Percentiles rank a stretch among this genome's conserved stretches.
Evolutionary conservation across 2,797 vertebrate species (phyloP).

Genomic region (Phataginus tetradactyla): DNA sequence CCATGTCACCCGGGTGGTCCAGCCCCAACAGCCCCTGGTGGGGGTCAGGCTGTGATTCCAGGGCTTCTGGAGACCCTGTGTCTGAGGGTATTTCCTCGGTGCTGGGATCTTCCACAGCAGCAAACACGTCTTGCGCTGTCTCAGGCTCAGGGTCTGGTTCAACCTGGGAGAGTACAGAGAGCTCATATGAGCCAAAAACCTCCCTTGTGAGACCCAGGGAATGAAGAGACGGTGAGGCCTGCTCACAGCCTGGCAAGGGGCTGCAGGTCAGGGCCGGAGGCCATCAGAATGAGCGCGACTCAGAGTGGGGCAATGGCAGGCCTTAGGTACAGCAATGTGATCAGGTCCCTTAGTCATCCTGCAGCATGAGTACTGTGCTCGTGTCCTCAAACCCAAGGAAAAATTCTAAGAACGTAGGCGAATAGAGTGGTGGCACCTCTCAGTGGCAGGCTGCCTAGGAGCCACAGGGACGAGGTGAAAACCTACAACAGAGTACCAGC

Average conservation of each 20-base stretch:
- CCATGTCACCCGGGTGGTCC: conserved; percentile 34
- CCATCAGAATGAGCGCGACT: neutral
- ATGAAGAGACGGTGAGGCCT: rapidly evolving
- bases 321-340: neutral
- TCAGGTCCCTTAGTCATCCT: neutral
- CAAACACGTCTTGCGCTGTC: conserved; percentile 44
- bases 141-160: conserved; percentile 49
- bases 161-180: conserved; percentile 59
- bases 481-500: neutral
- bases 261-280: neutral
- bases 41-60: neutral
- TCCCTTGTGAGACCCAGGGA: neutral
- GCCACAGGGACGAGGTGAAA: neutral
- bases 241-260: neutral
- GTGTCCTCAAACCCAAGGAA: neutral
- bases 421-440: neutral
- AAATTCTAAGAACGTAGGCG: neutral
- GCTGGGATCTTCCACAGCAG: neutral
- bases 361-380: neutral
- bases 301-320: neutral
- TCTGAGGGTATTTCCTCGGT: conserved; percentile 69
- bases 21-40: conserved; percentile 78
- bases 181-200: neutral
- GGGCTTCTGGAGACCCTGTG: neutral
- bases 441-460: neutral